These are phyloP conservation scores for Sphyrna mokarran DNA, from an alignment of 2,113 vertebrate genomes.

Conservation along the genomic window DNA sequence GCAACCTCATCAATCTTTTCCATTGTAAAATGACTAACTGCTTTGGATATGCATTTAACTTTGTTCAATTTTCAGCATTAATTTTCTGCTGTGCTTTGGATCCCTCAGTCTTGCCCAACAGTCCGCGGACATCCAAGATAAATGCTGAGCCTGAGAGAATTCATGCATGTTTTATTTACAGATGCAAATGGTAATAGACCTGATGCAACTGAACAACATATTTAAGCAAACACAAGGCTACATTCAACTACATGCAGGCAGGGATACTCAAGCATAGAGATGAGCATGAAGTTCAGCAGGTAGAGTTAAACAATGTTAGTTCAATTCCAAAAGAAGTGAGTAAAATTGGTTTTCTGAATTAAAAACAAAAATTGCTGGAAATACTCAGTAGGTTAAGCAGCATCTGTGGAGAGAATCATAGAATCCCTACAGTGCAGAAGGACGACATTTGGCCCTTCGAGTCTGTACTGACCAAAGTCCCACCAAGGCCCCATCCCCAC, in stretches of 20 bases:
- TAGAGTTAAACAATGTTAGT: not conserved
- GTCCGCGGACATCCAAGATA: not conserved
- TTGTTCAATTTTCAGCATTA: not conserved
- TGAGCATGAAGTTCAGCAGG: not conserved
- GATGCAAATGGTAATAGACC: not conserved
- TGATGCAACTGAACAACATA: not conserved
- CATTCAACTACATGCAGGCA: not conserved
- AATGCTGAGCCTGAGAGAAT: not conserved
- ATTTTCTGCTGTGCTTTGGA: not conserved
- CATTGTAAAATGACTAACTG: not conserved
- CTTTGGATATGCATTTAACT: not conserved
- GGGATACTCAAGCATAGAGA: not conserved
- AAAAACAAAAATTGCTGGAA: too few relatives aligned
- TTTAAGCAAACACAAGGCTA: not conserved
- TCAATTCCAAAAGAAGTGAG: not conserved
- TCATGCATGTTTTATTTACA: not conserved
- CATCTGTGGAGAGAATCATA: too few relatives aligned
- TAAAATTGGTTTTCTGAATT: not conserved
- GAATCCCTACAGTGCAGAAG: too few relatives aligned
- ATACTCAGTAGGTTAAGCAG: too few relatives aligned
- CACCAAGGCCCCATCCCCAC: too few relatives aligned
- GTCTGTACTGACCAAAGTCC: too few relatives aligned
- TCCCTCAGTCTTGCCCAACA: not conserved
- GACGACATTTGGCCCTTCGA: too few relatives aligned
- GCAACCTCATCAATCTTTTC: not conserved